Base-by-base conservation (phyloP, 1,140 invertebrate genomes). In the Coenobita brevimanus region DNA sequence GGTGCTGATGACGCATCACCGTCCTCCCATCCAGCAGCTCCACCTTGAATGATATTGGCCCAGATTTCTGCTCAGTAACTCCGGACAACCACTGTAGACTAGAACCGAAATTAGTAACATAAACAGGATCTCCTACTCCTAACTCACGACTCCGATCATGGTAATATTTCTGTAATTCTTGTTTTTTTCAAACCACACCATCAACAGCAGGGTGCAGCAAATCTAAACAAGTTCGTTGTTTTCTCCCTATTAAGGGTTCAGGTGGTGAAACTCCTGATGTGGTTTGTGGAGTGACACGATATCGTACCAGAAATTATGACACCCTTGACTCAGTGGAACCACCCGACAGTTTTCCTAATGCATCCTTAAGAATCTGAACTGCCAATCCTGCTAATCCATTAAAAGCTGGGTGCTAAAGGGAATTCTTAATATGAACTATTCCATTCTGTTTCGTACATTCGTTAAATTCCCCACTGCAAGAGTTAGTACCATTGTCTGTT, bases 401-500 rank as follows among this genome's bases (percentile, higher is more conserved):
- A 17, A 27, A 69, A 30, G 64, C 64, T 69, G 64, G 17, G 24
- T 69, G 64, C 13, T 69, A 69, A 10, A 8, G 64, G 8, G 64
- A 17, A 8, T 13, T 69, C 27, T 69, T 69, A 17, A 69, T 30
- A 69, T 69, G 64, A n/a, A 27, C 17, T n/a, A 69, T 69, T 17
- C 64, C 64, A 69, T 10, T 17, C 17, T n/a, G 27, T 69, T 69
- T 69, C 64, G 27, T 69, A 30, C 13, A 69, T n/a, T 69, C 27
- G n/a, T 69, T 27, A 69, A 69, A 69, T n/a, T 69, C 64, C 17
- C 8, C 27, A 30, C 27, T 69, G 27, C 17, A n/a, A 69, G 27
- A 30, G 24, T 69, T 69, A 69, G 64, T 17, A 69, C 64, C n/a
- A 69, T 10, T 69, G 64, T 69, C 64, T n/a, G 64, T 69, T 24